Evolutionary conservation across 1,140 invertebrate genomes (phyloP).

Genomic region (Drosophila ohnishii): DNA sequence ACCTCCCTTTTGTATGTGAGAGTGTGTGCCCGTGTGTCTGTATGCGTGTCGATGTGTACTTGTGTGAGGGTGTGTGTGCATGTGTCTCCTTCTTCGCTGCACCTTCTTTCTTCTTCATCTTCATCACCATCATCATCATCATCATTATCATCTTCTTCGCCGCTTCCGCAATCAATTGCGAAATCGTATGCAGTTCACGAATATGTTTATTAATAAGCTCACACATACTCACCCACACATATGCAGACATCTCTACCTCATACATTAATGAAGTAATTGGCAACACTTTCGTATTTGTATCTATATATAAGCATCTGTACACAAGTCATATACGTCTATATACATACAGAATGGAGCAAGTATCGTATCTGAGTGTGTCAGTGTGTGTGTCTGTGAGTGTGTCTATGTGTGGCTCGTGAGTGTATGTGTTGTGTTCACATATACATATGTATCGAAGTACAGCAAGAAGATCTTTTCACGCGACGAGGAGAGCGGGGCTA

Average conservation of each 20-base stretch:
- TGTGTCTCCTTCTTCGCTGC: slow-evolving; percentile 50
- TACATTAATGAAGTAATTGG: slow-evolving; percentile 82
- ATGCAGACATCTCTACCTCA: slow-evolving; percentile 81
- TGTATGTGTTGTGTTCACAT: slow-evolving; percentile 50
- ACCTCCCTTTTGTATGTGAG: slow-evolving; percentile 11
- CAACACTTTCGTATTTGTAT: slow-evolving; percentile 73
- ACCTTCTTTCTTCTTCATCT: slow-evolving; percentile 43
- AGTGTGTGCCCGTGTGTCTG: slow-evolving; percentile 1
- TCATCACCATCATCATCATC: neutral
- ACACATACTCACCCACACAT: slow-evolving; percentile 81
- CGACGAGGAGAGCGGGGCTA: slow-evolving; percentile 26
- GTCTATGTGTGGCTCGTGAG: slow-evolving; percentile 1
- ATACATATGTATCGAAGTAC: slow-evolving; percentile 16
- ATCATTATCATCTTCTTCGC: slow-evolving; percentile 9
- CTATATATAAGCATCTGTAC: slow-evolving; percentile 64
- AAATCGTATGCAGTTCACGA: slow-evolving; percentile 32
- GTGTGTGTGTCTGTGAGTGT: slow-evolving; percentile 18
- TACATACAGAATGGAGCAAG: slow-evolving; percentile 68
- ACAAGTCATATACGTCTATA: slow-evolving; percentile 67
- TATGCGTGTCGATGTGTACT: slow-evolving; percentile 23
- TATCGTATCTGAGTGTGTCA: slow-evolving; percentile 47
- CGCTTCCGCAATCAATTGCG: slow-evolving; percentile 41
- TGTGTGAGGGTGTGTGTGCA: slow-evolving; percentile 22
- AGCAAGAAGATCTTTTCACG: slow-evolving; percentile 79
- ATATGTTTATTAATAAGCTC: slow-evolving; percentile 75